phyloP scores from a whole-genome alignment of 2,113 vertebrate genomes.

The Athene noctua region DNA sequence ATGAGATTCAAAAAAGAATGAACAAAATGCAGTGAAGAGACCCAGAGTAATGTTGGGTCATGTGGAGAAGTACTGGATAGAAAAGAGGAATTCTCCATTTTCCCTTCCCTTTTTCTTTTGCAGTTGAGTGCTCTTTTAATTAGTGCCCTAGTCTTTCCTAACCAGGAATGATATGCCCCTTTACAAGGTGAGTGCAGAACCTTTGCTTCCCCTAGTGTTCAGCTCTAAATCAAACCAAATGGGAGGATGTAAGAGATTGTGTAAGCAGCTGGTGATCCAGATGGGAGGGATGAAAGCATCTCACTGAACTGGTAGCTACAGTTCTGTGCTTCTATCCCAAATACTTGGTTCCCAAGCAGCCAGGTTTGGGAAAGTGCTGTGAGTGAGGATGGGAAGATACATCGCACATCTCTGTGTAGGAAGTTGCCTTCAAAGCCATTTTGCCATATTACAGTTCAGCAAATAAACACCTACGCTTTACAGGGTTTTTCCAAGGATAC shows the following conservation, averaged over 20 bases:
- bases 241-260: neutral
- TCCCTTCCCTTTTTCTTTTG: neutral
- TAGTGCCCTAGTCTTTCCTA: neutral
- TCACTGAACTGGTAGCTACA: neutral
- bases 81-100: neutral
- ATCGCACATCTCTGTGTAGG: neutral
- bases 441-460: neutral
- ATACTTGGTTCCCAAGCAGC: neutral
- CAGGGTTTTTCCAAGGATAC: neutral
- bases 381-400: neutral
- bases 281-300: neutral
- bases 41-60: neutral
- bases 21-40: neutral
- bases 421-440: neutral
- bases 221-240: neutral
- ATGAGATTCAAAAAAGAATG: neutral
- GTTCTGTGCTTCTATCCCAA: neutral
- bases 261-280: constrained; percentile 5
- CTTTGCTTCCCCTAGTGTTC: neutral
- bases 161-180: neutral
- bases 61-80: neutral
- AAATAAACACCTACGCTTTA: neutral
- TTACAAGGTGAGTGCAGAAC: neutral
- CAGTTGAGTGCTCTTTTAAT: neutral
- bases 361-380: neutral